Evolutionary conservation across 2,888 invertebrate genomes (phyloP).

Genomic region (Stictocephala bisonia): DNA sequence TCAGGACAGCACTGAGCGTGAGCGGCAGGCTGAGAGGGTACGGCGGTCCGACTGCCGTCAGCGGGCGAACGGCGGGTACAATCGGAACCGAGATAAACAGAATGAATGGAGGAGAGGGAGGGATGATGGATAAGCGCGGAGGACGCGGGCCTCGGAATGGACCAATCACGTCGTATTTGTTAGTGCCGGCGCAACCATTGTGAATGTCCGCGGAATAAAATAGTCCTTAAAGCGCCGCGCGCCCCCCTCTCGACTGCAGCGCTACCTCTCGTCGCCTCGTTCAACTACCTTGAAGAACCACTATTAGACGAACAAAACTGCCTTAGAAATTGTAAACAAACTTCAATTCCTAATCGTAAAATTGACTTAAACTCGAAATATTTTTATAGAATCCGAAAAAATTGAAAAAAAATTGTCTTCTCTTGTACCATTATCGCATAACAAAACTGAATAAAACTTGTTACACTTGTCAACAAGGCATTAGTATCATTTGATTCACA

Average conservation of each 20-base stretch:
- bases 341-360: no score
- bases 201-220: conserved; percentile 39
- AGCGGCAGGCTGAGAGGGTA: neutral
- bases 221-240: conserved; percentile 38
- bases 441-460: no score
- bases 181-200: conserved; percentile 49
- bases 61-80: conserved; percentile 25
- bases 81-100: conserved; percentile 42
- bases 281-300: conserved; percentile 33
- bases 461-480: no score
- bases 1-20: conserved; percentile 35
- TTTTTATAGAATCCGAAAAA: no score
- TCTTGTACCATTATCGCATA: no score
- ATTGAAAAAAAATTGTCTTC: no score
- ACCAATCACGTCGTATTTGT: conserved; percentile 65
- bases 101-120: conserved; percentile 38
- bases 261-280: conserved; percentile 38
- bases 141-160: conserved; percentile 62
- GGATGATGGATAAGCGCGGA: conserved; percentile 47
- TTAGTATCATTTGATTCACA: no score
- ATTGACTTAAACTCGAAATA: no score
- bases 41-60: neutral
- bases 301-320: no score
- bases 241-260: conserved; percentile 16
- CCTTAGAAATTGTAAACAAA: no score